Evolutionary conservation across 2,113 vertebrate species (phyloP).

Genomic region (Sceloporus tristichus): DNA sequence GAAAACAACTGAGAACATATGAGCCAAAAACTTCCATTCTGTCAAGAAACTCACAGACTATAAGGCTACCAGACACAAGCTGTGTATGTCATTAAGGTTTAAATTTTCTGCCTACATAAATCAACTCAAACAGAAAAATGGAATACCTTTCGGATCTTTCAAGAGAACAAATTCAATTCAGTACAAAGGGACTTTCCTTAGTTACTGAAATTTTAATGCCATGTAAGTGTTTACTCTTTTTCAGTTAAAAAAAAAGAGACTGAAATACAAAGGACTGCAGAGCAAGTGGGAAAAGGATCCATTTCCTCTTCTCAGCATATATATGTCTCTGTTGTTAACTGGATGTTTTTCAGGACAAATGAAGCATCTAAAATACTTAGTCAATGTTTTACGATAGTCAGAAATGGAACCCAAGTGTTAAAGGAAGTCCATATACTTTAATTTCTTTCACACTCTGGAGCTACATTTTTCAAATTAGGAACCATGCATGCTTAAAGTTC

Average conservation of each 20-base stretch:
- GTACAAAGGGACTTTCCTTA: background rate
- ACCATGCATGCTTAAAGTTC: background rate
- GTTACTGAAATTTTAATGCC: background rate
- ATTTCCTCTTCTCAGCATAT: slow-evolving; percentile 23
- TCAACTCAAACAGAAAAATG: background rate
- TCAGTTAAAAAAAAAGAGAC: background rate
- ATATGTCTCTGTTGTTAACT: slow-evolving; percentile 5
- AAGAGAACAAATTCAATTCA: background rate
- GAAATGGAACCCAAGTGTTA: slow-evolving; percentile 18
- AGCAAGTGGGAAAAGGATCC: background rate
- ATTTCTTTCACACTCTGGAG: slow-evolving; percentile 18
- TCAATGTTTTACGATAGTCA: slow-evolving; percentile 21
- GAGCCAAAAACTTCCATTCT: background rate
- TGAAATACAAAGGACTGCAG: background rate
- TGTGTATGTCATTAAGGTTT: background rate
- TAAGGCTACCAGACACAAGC: background rate
- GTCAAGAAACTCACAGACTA: background rate
- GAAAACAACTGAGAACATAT: background rate
- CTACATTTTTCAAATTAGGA: slow-evolving; percentile 25
- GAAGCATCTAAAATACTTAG: slow-evolving; percentile 7
- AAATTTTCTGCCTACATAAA: background rate
- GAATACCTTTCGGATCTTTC: background rate
- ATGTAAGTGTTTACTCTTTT: background rate
- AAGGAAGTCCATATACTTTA: slow-evolving; percentile 26
- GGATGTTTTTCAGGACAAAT: slow-evolving; percentile 20